phyloP scores from a whole-genome alignment of 2,797 vertebrate species.

The Vireo griseus region DNA sequence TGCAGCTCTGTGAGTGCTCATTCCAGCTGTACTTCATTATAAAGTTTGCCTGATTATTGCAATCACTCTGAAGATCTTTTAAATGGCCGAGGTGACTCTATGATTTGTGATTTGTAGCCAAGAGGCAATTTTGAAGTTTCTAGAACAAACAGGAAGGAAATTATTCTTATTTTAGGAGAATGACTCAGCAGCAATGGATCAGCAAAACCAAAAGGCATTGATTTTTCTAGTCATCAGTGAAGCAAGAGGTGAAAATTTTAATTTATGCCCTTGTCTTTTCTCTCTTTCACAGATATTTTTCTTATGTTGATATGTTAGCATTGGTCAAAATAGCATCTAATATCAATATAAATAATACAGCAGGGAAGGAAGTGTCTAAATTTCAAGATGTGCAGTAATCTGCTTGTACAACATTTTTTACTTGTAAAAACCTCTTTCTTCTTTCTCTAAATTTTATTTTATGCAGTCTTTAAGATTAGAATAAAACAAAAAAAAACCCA shows the following conservation, averaged over 20 bases:
- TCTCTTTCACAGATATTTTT: not conserved
- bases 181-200: conserved; percentile 37
- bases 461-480: not conserved
- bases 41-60: conserved; percentile 45
- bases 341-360: not conserved
- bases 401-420: not conserved
- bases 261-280: not conserved
- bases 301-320: not conserved
- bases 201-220: conserved; percentile 3
- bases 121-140: conserved; percentile 45
- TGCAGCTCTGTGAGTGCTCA: not conserved
- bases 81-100: conserved; percentile 15
- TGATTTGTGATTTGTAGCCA: conserved; percentile 18
- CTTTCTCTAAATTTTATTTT: not conserved
- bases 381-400: not conserved
- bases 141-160: conserved; percentile 45
- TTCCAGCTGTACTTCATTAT: conserved; percentile 36
- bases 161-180: conserved; percentile 34
- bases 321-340: not conserved
- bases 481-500: not conserved
- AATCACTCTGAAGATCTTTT: conserved; percentile 26
- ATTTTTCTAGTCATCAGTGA: conserved; percentile 11
- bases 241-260: not conserved
- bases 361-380: not conserved
- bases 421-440: not conserved